phyloP scores from a whole-genome alignment of 2,113 vertebrate species.

The Malurus melanocephalus region DNA sequence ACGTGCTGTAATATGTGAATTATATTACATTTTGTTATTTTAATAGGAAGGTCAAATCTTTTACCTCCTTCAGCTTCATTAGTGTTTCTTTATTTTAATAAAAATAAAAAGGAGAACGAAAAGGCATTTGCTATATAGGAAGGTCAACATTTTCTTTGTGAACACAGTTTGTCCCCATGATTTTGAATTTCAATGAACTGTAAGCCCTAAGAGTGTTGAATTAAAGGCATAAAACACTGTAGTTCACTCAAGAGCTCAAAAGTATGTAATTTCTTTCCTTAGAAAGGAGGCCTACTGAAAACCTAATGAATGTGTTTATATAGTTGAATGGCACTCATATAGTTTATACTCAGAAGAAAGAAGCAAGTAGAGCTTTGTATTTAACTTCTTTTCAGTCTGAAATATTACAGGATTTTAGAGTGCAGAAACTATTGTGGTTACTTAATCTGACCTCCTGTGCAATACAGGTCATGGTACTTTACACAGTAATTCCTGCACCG shows the following conservation, averaged over 20 bases:
- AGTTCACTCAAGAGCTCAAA: constrained; percentile 45
- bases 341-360: constrained; percentile 40
- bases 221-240: constrained; percentile 53
- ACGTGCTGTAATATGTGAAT: constrained; percentile 55
- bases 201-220: constrained; percentile 45
- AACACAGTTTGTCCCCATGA: constrained; percentile 24
- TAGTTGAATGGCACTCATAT: constrained; percentile 41
- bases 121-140: constrained; percentile 50
- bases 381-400: constrained; percentile 45
- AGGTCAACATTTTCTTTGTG: constrained; percentile 62
- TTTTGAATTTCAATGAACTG: constrained; percentile 63
- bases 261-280: constrained; percentile 61
- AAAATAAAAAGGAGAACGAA: not conserved
- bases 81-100: not conserved
- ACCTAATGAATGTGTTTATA: constrained; percentile 57
- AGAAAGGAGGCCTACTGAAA: constrained; percentile 46
- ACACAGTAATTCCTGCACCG: constrained; percentile 28
- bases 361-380: constrained; percentile 22
- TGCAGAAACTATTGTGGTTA: not conserved
- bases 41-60: constrained; percentile 50
- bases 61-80: constrained; percentile 34
- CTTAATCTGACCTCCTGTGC: constrained; percentile 14
- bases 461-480: constrained; percentile 18
- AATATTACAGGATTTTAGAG: constrained; percentile 51
- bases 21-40: constrained; percentile 60